A percentile compares a stretch with the other conserved stretches of the same genome.
Conservation (phyloP, 2,113 vertebrate genomes). For the Sapayoa aenigma region DNA sequence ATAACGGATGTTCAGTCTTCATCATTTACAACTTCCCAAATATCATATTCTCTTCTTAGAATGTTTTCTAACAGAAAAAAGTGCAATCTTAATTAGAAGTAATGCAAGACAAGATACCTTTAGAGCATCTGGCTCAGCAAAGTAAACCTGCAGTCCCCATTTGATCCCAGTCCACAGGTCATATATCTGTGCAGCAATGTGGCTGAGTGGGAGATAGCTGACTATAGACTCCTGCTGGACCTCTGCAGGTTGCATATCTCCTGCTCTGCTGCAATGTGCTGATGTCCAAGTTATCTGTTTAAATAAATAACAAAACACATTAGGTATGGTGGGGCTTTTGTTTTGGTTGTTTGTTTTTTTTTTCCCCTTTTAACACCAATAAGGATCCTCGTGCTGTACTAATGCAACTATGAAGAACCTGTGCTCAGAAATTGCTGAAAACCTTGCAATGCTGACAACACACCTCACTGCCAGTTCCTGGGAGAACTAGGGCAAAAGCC, state of each 20-base stretch:
- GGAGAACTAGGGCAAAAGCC: neutral
- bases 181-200: conserved; percentile 87
- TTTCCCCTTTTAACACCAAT: neutral
- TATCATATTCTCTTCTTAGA: neutral
- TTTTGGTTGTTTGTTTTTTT: neutral
- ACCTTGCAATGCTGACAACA: neutral
- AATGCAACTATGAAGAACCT: neutral
- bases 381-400: neutral
- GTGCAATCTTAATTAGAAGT: neutral
- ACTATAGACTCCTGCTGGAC: conserved; percentile 83
- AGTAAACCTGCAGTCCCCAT: conserved; percentile 86
- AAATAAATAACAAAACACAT: neutral
- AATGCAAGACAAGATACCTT: conserved; percentile 74
- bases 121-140: conserved; percentile 87
- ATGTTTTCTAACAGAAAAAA: neutral
- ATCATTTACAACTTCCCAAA: neutral
- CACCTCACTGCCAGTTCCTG: neutral
- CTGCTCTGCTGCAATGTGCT: conserved; percentile 76
- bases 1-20: neutral
- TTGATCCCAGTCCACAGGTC: conserved; percentile 89
- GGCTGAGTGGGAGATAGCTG: conserved; percentile 89
- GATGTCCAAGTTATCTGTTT: conserved; percentile 88
- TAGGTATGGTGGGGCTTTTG: neutral
- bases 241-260: conserved; percentile 81
- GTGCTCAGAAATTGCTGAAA: neutral